These are phyloP conservation scores for Drosophila albomicans DNA, from an alignment of 1,140 invertebrate genomes.

Conservation along the genomic window DNA sequence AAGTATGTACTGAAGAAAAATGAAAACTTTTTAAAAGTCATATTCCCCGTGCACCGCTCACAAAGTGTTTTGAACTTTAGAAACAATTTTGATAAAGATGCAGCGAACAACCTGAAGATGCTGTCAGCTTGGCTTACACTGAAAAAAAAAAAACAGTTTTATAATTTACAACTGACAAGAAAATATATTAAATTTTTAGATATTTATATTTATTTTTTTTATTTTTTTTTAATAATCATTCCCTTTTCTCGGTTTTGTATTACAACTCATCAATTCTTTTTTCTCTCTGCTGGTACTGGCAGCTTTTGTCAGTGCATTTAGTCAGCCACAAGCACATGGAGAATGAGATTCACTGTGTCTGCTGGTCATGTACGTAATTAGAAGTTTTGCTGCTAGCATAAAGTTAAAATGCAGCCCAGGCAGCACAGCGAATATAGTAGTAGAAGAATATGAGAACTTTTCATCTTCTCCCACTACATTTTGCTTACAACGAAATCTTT, in stretches of 20 bases:
- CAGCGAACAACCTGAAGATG: slow-evolving; percentile 48
- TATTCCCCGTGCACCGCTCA: slow-evolving; percentile 63
- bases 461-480: slow-evolving; percentile 16
- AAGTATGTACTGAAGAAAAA: slow-evolving; percentile 32
- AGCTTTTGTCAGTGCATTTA: slow-evolving; percentile 16
- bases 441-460: slow-evolving; percentile 79
- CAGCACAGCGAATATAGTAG: slow-evolving; percentile 50
- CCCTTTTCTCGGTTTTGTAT: not conserved
- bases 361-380: slow-evolving; percentile 81
- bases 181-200: too few relatives aligned
- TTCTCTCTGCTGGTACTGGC: not conserved
- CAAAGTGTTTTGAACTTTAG: slow-evolving; percentile 77
- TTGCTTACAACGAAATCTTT: slow-evolving; percentile 30
- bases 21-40: slow-evolving; percentile 76
- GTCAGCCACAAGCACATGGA: not conserved
- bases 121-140: slow-evolving; percentile 28
- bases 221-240: not conserved
- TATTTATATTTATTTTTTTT: too few relatives aligned
- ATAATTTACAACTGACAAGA: not conserved
- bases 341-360: slow-evolving; percentile 38
- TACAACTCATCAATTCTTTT: not conserved
- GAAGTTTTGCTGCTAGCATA: slow-evolving; percentile 66
- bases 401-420: slow-evolving; percentile 42
- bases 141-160: not conserved
- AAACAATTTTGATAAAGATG: slow-evolving; percentile 81